Base-by-base conservation (phyloP, 2,888 invertebrate genomes). In the Hirtodrosophila confusa region DNA sequence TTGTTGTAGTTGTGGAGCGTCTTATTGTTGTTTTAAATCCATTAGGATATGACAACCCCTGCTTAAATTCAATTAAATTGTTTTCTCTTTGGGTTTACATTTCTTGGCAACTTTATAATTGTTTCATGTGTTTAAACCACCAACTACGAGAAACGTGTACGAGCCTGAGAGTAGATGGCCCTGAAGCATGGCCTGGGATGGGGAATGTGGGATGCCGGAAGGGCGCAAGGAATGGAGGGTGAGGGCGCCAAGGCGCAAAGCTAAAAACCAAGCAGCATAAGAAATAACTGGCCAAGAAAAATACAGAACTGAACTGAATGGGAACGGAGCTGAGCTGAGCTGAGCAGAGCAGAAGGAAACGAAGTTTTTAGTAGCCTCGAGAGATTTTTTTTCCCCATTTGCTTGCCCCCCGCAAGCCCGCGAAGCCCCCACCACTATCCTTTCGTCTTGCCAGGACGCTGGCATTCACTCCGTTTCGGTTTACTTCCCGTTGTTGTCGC, bases 1-100 rank as follows among this genome's bases (percentile, higher is more conserved):
- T 67, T 60, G 66, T 58, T 49, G 39, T 23, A 47, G 56, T 60
- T 50, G 54, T 64, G 50, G 39, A n/a, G 36, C 33, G 54, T 61
- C 55, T 53, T 76, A 65, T 78, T 82, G 82, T 84, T 83, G 87
- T 60, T 73, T 87, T 85, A 87, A 84, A 84, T 84, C 84, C 84
- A 84, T 87, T 84, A 84, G 84, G 84, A 84, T 85, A 84, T 84
- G 84, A 87, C 84, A 87, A 87, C 87, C 84, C 84, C 83, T 87
- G 87, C 86, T 84, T 84, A 79, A 87, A 84, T 84, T 84, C 84
- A 84, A 87, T 84, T 84, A 84, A 84, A 84, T 87, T 84, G 84
- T 87, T 84, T 83, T 82, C 87, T 85, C 87, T 86, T 75, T 69
- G 86, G 83, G 84, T 71, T 84, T 87, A 84, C 87, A 84, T 87